Evolutionary conservation across 2,888 invertebrate species (phyloP), one percentile per base, ranked within the genome.

Genomic region (Globia sparganii): DNA sequence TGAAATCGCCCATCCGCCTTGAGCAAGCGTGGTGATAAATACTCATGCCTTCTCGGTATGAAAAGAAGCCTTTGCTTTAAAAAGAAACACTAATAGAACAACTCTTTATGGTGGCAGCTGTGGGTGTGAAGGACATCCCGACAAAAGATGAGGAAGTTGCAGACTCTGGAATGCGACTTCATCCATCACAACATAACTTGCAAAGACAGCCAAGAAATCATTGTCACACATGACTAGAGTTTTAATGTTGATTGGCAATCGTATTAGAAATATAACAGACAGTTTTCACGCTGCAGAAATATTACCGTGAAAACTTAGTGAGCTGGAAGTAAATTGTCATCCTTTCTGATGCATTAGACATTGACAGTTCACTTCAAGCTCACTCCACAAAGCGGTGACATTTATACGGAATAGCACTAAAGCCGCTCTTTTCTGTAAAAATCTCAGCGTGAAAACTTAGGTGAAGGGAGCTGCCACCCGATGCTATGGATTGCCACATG

Each of bases 161-260:
- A 56, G 15, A 68, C 28, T 34, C 78, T 70, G 78, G 78, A 70
- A 78, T 58, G 70, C 46, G 31, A 28, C 46, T n/a, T 53, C 40
- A 61, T 77, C 61, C 40, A 67, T 77, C 53, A 61, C 67, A 43
- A 67, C 21, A 61, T 62, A 5, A 77, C 56, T 3, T 69, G 61
- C 77, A 77, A 62, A 56, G 21, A 68, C 25, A 68, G 28, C 34
- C 31, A 68, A 77, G 62, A 64, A 64, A 58, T 46, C n/a, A 49
- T 49, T 64, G 77, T 65, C 46, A 40, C 8, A 40, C 46, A 25
- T 58, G 46, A 56, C 46, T 69, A 9, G 46, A n/a, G 40, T 77
- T 43, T 21, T 46, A 37, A 46, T 68, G 15, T 21, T 46, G 21
- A 62, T 68, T 6, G 43, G 34, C 15, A 62, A 62, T 37, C 28